phyloP scores from a whole-genome alignment of 1,140 invertebrate genomes.

The Micrasema longulum region DNA sequence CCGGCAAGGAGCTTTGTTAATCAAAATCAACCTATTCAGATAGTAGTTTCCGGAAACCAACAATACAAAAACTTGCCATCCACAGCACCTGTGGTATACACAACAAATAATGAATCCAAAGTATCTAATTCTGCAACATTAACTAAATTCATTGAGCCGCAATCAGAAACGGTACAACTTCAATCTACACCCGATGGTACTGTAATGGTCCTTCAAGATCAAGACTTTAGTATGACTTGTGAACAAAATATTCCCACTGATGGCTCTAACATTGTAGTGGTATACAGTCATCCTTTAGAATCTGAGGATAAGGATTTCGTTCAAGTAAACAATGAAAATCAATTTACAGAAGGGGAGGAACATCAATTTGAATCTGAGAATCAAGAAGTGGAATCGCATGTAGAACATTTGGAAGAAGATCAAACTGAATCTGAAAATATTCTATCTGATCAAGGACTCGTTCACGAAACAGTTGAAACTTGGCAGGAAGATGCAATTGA shows the following conservation, averaged over 20 bases:
- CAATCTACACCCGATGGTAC: slow-evolving; percentile 18
- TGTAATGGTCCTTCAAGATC: slow-evolving; percentile 64
- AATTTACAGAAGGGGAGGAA: slow-evolving; percentile 28
- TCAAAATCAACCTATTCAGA: slow-evolving; percentile 63
- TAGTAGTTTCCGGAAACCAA: slow-evolving; percentile 66
- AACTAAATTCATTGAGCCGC: slow-evolving; percentile 15
- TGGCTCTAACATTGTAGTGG: slow-evolving; percentile 72
- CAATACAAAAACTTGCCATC: slow-evolving; percentile 64
- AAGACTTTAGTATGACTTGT: slow-evolving; percentile 63
- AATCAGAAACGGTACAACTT: slow-evolving; percentile 21
- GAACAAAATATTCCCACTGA: slow-evolving; percentile 61
- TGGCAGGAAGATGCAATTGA: slow-evolving; percentile 50
- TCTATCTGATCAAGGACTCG: slow-evolving; percentile 51
- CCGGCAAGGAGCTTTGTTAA: slow-evolving; percentile 13
- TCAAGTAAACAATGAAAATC: slow-evolving; percentile 39
- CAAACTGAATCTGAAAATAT: slow-evolving; percentile 46
- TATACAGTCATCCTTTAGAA: slow-evolving; percentile 71
- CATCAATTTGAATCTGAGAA: slow-evolving; percentile 6
- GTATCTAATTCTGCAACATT: slow-evolving; percentile 2
- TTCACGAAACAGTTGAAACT: slow-evolving; percentile 52
- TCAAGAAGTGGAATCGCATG: slow-evolving; percentile 48
- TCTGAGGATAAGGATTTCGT: slow-evolving; percentile 66
- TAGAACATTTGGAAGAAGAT: slow-evolving; percentile 47
- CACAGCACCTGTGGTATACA: slow-evolving; percentile 60
- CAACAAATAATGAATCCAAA: slow-evolving; percentile 28